Base-by-base conservation (phyloP, 2,797 vertebrate genomes). In the Galago senegalensis region DNA sequence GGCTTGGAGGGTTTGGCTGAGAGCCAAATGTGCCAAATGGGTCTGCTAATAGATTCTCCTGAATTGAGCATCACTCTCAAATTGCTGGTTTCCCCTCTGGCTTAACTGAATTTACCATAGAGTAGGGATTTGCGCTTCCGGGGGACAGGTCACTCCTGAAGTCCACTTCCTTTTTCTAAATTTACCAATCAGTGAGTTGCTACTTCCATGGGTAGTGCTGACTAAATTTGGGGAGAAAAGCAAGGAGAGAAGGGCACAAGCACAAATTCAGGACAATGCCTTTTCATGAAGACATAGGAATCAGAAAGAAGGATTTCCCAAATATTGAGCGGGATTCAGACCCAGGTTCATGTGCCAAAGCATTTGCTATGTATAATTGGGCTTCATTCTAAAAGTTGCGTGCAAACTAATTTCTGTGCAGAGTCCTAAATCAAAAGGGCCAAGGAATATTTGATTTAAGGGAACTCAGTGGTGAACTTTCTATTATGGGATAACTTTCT, bases 41-140 rank as follows among this genome's bases (percentile, higher is more conserved):
- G 80, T 76, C 77, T 56, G 79, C 58, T 77, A 34, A 86, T 65
- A 63, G 75, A 14, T 37, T 95, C 67, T 91, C 69, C 80, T 49
- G 58, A 82, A 12, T 13, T 67, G 82, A 75, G 34, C 17, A 43
- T 25, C 49, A 60, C 29, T 83, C 56, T 91, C 46, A 37, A 27
- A 61, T 43, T 69, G 8, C 31, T 82, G 46, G 13, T 56, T 88
- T 85, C 21, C 31, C 4, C 34, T 1, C 31, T 69, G 82, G 34
- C 23, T 70, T 84, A 27, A 60, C 31, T 81, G 29, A 91, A 43
- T n/a, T 83, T 46, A 21, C 20, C 25, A 25, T 1, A 40, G 49
- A 34, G 5, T 16, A 80, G 18, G 37, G 27, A 49, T 37, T 25
- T 3, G 2, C n/a, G 31, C 43, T 93, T 77, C 17, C 12, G 76